Evolutionary conservation across 1,140 invertebrate genomes (phyloP), one percentile per base, ranked within the genome.

Genomic region (Philopotamus ludificatus): DNA sequence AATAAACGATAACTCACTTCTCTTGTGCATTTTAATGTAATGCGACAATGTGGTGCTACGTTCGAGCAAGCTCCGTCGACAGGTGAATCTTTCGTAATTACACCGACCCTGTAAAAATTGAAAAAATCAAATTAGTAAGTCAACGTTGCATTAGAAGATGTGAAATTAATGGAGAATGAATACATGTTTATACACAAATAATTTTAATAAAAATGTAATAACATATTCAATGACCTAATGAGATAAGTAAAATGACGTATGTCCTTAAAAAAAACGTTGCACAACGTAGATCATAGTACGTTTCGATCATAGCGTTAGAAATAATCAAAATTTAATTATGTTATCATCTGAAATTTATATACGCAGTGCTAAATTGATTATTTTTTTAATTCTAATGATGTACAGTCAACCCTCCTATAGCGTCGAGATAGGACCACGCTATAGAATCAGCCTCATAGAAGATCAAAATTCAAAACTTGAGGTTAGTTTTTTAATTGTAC

Each of bases 1-100:
- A 8, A 39, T 39, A 39, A 8, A 8, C 34, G 44, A 45, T 16
- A n/a, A 60, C 79, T 86, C 82, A 92, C 89, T 83, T 96, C 93
- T 81, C 90, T 87, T 54, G 93, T 94, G 73, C 90, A 93, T 79
- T 93, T 93, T 65, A 93, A 85, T 44, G 93, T 95, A 71, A 96
- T 94, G 76, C 93, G 93, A 82, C 93, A 95, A 81, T 95, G 90
- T 70, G 93, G 93, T 71, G 92, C 91, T 74, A 91, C 61, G 20
- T 60, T 66, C 73, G 62, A 73, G 79, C n/a, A n/a, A n/a, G 66
- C 83, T 77, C 57, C 50, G 50, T 49, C 63, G 10, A 62, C 67
- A 16, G 54, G 21, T 60, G 4, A 57, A 59, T 2, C 28, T 34
- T 10, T 60, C 57, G 67, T 54, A 7, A 70, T 18, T 28, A 66